phyloP scores from a whole-genome alignment of 2,888 invertebrate genomes.

The Helleia helle region DNA sequence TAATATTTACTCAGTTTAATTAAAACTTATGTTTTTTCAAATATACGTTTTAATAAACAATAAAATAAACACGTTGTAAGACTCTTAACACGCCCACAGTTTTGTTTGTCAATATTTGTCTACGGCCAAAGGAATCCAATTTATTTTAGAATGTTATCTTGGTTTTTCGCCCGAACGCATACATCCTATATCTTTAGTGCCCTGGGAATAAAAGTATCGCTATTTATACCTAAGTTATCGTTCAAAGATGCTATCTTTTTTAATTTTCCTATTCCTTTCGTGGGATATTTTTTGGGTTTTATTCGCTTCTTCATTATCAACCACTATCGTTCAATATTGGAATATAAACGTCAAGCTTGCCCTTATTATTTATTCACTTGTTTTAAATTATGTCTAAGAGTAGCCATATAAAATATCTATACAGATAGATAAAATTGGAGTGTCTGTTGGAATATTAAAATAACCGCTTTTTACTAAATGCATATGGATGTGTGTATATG shows the following conservation, averaged over 20 bases:
- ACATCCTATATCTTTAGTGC: conserved; percentile 5
- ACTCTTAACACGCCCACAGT: neutral
- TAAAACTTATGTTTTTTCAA: no score
- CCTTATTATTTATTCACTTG: no score
- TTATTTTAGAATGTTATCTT: conserved; percentile 8
- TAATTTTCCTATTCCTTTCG: conserved; percentile 4
- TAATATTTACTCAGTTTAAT: no score
- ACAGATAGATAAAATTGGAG: no score
- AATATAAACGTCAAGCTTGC: no score
- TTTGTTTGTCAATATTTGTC: conserved; percentile 5
- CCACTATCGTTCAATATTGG: no score
- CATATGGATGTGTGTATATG: no score
- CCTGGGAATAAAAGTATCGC: neutral
- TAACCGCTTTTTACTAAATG: no score
- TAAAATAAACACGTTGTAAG: neutral
- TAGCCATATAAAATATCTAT: no score
- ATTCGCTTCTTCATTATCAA: neutral
- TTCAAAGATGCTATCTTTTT: neutral
- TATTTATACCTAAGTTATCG: neutral
- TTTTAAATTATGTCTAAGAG: no score
- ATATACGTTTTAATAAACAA: neutral
- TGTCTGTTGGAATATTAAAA: no score
- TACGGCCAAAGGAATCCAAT: neutral
- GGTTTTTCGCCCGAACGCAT: conserved; percentile 5
- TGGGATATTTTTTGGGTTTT: neutral